Conservation (phyloP, 1,140 invertebrate species). For the Psix sp. region DNA sequence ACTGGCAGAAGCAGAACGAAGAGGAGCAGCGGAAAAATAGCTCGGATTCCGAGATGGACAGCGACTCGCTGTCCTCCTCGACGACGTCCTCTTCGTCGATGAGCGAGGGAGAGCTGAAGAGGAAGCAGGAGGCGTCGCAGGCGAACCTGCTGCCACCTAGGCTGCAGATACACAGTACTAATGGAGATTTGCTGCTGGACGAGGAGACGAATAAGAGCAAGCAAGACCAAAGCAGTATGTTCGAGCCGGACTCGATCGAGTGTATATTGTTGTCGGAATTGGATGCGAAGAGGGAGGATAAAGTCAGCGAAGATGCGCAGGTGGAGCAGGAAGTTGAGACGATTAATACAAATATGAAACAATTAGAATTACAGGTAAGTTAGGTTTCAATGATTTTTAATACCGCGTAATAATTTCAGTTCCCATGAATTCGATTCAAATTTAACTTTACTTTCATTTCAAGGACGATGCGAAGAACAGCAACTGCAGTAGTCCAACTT, state of each 20-base stretch:
- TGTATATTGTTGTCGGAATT: slow-evolving; percentile 35
- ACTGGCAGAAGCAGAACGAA: slow-evolving; percentile 77
- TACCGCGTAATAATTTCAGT: no score
- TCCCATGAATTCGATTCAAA: no score
- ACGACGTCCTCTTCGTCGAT: slow-evolving; percentile 77
- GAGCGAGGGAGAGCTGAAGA: slow-evolving; percentile 64
- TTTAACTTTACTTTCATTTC: slow-evolving; percentile 3
- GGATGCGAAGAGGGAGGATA: not conserved
- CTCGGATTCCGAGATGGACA: slow-evolving; percentile 78
- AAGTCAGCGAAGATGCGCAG: no score
- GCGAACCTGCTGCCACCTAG: slow-evolving; percentile 65
- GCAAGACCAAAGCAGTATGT: slow-evolving; percentile 63
- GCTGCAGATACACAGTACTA: slow-evolving; percentile 70
- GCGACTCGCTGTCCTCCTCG: slow-evolving; percentile 80
- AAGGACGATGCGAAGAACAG: slow-evolving; percentile 47
- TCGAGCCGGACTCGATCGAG: slow-evolving; percentile 75
- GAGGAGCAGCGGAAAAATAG: slow-evolving; percentile 51
- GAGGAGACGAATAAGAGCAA: slow-evolving; percentile 67
- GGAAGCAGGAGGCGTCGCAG: slow-evolving; percentile 36
- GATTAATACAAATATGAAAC: slow-evolving; percentile 68
- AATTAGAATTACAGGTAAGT: slow-evolving; percentile 63
- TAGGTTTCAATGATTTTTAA: not conserved
- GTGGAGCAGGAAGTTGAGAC: slow-evolving; percentile 57
- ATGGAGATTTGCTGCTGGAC: slow-evolving; percentile 68
- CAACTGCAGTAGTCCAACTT: slow-evolving; percentile 75